Percentiles rank a stretch among this genome's conserved stretches.
Conservation (phyloP, 2,888 invertebrate genomes). For the Drosophila villosipedis region DNA sequence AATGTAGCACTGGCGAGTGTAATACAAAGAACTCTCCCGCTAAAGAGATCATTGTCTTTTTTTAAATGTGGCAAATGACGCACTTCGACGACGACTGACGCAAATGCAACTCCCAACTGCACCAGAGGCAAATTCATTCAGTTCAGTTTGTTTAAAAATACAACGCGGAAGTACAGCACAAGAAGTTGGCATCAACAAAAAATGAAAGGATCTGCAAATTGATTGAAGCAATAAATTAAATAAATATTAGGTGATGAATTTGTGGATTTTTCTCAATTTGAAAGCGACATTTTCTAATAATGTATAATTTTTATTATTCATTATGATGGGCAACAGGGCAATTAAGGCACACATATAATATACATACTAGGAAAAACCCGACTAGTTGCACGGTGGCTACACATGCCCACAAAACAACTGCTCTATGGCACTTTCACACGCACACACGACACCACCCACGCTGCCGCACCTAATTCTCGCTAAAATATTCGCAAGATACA, state of each 20-base stretch:
- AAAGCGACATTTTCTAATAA: constrained; percentile 22
- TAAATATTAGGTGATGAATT: constrained; percentile 26
- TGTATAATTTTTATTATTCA: constrained; percentile 23
- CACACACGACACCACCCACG: constrained; percentile 46
- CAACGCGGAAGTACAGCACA: constrained; percentile 53
- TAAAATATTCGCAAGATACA: constrained; percentile 41
- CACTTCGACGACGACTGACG: constrained; percentile 65
- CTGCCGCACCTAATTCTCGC: constrained; percentile 59
- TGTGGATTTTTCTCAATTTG: constrained; percentile 33
- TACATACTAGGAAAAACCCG: constrained; percentile 33
- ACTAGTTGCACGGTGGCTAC: constrained; percentile 25
- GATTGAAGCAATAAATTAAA: constrained; percentile 9
- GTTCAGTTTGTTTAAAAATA: constrained; percentile 50
- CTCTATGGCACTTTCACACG: constrained; percentile 62
- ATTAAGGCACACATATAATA: constrained; percentile 27
- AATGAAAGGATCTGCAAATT: constrained; percentile 14
- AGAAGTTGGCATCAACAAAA: constrained; percentile 18
- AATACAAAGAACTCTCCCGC: constrained; percentile 17
- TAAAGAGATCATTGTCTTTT: constrained; percentile 15
- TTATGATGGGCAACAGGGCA: constrained; percentile 32
- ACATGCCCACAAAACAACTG: constrained; percentile 28
- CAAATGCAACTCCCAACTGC: constrained; percentile 67
- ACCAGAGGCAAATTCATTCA: constrained; percentile 17
- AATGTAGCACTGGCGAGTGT: constrained; percentile 27
- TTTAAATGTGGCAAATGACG: constrained; percentile 62